Base-by-base conservation (phyloP, 2,797 vertebrate genomes). In the Parauchenoglanis ngamensis region DNA sequence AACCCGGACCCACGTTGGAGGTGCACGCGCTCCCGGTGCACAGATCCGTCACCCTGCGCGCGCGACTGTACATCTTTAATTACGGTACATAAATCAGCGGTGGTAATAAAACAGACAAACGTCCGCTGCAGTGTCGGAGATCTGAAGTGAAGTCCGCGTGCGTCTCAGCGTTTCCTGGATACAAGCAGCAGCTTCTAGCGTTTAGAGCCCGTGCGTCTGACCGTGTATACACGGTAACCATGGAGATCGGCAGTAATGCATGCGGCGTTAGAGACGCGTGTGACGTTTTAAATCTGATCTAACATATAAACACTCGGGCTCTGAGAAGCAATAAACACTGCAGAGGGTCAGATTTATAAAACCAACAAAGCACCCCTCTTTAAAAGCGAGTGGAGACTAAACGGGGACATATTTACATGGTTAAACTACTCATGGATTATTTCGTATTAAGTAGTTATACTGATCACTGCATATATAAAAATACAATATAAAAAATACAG, bases 21-120 rank as follows among this genome's bases (percentile, higher is more conserved):
- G 83, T 80, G 28, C 72, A 85, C 1, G 35, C 4, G 40, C 78
- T 67, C 49, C 23, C 70, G 73, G 35, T 7, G 4, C 67, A 52
- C 40, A 86, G 1, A 8, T 87, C 83, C 23, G 88, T 84, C 11
- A 80, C 46, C 44, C 89, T 89, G 52, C 57, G 52, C 31, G 88
- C 89, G 61, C 86, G 76, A 44, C 87, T 87, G 75, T 87, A 90
- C 89, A 90, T 89, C 46, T 49, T 52, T 52, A 56, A 83, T 46
- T 8, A 70, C 28, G 17, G 54, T 11, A 23, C 7, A 5, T 54
- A 80, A 23, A 35, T 11, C 28, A 40, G 54, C 3, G 77, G 3
- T 1, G 13, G 49, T 8, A 78, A 78, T 78, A 73, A 73, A 73
- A 1, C 19, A 61, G n/a, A 46, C 13, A 0, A 31, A n/a, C 21